phyloP scores from a whole-genome alignment of 92 coral and sea anemone species.

The Anthopleura xanthogrammica region DNA sequence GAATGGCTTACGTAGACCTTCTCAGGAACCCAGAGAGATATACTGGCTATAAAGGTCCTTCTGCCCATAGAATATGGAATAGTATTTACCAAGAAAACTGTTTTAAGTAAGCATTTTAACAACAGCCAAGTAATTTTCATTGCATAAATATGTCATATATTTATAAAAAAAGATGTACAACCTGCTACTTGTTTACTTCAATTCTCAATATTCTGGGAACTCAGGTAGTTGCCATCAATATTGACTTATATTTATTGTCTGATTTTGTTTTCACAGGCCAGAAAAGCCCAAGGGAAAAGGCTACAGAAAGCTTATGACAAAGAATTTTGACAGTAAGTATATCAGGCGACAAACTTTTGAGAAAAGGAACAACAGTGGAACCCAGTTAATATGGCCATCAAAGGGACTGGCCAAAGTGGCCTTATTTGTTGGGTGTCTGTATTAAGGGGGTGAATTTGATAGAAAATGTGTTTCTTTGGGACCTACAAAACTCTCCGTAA shows the following conservation, averaged over 20 bases:
- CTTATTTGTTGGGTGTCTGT: no score
- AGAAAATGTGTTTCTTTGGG: no score
- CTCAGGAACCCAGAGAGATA: conserved; percentile 85
- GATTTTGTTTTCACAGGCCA: conserved; percentile 40
- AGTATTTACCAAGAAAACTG: conserved; percentile 95
- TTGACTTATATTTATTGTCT: not conserved
- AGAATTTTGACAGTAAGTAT: conserved; percentile 69
- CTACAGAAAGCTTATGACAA: conserved; percentile 55
- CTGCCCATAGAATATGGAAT: conserved; percentile 93
- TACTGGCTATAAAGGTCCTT: conserved; percentile 85
- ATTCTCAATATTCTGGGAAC: no score
- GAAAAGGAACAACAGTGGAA: no score
- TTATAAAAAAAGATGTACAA: not conserved
- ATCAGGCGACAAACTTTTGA: no score
- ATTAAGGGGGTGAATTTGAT: no score
- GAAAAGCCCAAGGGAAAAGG: conserved; percentile 63
- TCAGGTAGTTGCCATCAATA: no score
- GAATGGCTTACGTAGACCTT: conserved; percentile 83
- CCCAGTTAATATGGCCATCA: no score
- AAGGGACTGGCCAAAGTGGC: not conserved
- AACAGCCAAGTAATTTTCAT: not conserved
- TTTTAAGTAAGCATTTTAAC: conserved; percentile 68
- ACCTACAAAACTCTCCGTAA: no score
- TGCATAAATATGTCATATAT: not conserved
- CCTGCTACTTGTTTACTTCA: no score